Conservation (phyloP, 1,140 invertebrate species). For the Drosophila varians region DNA sequence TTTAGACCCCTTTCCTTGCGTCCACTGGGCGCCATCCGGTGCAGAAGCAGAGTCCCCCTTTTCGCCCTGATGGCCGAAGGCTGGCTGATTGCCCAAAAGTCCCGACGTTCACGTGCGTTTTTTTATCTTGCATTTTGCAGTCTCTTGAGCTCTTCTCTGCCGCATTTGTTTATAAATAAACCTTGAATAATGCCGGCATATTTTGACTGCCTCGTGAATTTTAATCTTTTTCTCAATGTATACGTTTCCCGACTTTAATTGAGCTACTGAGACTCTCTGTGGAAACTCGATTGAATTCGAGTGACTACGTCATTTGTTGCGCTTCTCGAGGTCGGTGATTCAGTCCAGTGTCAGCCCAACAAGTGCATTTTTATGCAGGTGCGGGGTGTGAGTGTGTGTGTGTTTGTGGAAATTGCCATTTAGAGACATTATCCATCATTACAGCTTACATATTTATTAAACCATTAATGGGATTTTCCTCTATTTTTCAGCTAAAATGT, state of each 20-base stretch:
- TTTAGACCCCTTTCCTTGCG: slow-evolving; percentile 20
- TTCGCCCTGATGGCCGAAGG: neutral
- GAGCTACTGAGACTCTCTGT: slow-evolving; percentile 32
- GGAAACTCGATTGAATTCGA: neutral
- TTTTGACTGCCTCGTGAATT: slow-evolving; percentile 11
- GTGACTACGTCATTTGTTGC: slow-evolving; percentile 38
- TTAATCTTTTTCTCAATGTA: slow-evolving; percentile 16
- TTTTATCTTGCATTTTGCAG: slow-evolving; percentile 54
- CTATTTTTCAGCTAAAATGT: slow-evolving; percentile 67
- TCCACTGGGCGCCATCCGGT: slow-evolving; percentile 39
- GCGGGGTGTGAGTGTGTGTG: neutral
- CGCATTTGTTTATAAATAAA: slow-evolving; percentile 78
- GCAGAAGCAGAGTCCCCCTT: slow-evolving; percentile 5
- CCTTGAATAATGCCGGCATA: slow-evolving; percentile 62
- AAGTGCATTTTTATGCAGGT: slow-evolving; percentile 7
- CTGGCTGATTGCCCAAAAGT: slow-evolving; percentile 55
- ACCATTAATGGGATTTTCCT: slow-evolving; percentile 16
- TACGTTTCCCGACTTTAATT: slow-evolving; percentile 18
- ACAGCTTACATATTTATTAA: slow-evolving; percentile 4
- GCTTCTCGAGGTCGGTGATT: slow-evolving; percentile 34
- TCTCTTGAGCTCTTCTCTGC: slow-evolving; percentile 14
- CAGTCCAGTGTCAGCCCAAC: slow-evolving; percentile 14
- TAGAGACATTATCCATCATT: slow-evolving; percentile 6
- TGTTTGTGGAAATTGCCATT: slow-evolving; percentile 24
- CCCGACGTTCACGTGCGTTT: slow-evolving; percentile 60